A percentile compares a stretch with the other conserved stretches of the same genome.
These are phyloP conservation scores for Nothocercus julius DNA, from an alignment of 2,113 vertebrate species.

Conservation along the genomic window DNA sequence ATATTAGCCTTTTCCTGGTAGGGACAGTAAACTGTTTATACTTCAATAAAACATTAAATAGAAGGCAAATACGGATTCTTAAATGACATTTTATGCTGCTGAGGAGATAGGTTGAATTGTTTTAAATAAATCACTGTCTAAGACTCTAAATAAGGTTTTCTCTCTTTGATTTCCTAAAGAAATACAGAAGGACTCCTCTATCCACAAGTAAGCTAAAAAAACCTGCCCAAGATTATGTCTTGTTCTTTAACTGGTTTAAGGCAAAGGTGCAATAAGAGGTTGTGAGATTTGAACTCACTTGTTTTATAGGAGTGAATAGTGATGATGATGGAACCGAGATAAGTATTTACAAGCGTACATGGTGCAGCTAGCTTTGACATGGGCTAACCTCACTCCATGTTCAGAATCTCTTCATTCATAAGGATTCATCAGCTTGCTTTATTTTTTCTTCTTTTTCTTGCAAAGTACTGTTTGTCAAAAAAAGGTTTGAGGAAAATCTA, in stretches of 20 bases:
- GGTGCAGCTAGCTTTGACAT: conserved; percentile 32
- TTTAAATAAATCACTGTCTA: background rate
- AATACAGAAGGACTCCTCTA: background rate
- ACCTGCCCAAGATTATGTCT: background rate
- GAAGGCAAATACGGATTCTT: background rate
- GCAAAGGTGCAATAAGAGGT: accelerated
- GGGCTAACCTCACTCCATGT: conserved; percentile 58
- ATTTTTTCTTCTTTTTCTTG: background rate
- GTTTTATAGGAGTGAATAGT: background rate
- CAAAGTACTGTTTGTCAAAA: conserved; percentile 65
- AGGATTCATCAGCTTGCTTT: conserved; percentile 48
- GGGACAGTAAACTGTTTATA: background rate
- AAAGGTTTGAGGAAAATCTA: conserved; percentile 51
- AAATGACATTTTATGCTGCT: background rate
- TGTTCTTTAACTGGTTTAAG: background rate
- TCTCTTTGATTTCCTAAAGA: background rate
- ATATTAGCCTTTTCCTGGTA: background rate
- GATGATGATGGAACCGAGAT: conserved; percentile 22
- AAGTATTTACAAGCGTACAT: conserved; percentile 52
- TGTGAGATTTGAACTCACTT: background rate
- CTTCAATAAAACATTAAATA: background rate
- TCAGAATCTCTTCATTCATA: conserved; percentile 62
- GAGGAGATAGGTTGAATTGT: background rate
- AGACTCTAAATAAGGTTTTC: background rate
- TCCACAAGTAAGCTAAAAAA: background rate